Conservation (phyloP, 1,140 invertebrate species). For the Bombyx mori region DNA sequence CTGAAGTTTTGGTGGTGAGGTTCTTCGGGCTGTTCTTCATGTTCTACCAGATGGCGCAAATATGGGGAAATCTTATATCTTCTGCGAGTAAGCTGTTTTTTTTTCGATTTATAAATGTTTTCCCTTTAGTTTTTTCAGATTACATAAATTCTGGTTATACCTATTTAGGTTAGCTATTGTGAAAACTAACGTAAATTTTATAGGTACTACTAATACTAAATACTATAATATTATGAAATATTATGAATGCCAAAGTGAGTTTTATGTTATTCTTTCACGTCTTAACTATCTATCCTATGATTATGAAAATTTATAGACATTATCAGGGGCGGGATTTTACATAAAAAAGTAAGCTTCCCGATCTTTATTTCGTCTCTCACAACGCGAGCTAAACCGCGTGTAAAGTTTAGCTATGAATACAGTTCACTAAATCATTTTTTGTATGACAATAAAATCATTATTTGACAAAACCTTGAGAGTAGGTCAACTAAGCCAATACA, state of each 20-base stretch:
- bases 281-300: neutral
- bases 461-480: too few species aligned
- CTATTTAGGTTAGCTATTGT: neutral
- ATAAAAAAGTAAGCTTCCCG: too few species aligned
- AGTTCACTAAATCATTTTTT: too few species aligned
- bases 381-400: too few species aligned
- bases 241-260: neutral
- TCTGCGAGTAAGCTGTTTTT: slow-evolving; percentile 76
- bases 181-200: neutral
- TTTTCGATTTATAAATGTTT: neutral
- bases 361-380: too few species aligned
- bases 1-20: slow-evolving; percentile 82
- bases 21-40: slow-evolving; percentile 95
- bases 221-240: neutral
- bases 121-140: neutral
- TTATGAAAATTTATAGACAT: too few species aligned
- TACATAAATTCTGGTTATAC: neutral
- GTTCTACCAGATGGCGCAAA: slow-evolving; percentile 93
- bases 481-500: too few species aligned
- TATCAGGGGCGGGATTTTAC: too few species aligned
- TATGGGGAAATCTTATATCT: slow-evolving; percentile 94
- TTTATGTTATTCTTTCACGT: neutral
- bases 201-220: neutral
- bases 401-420: too few species aligned
- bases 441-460: too few species aligned